These are phyloP conservation scores for Acleris cristana DNA, from an alignment of 2,888 invertebrate species.

Conservation along the genomic window DNA sequence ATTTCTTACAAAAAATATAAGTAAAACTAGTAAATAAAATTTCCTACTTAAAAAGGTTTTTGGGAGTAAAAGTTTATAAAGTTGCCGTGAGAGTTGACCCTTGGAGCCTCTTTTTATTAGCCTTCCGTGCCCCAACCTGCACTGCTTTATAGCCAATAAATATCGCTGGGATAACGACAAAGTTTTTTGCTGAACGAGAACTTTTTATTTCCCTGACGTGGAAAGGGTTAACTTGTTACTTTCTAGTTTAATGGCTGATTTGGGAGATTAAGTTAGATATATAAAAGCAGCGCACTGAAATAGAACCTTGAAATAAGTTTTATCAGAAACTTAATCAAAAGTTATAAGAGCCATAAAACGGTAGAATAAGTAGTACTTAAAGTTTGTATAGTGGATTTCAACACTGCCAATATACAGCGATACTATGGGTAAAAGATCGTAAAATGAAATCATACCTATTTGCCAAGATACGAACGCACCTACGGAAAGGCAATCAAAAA, in stretches of 20 bases:
- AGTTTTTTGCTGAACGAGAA: slow-evolving; percentile 59
- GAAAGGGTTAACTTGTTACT: slow-evolving; percentile 31
- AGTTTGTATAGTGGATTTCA: neutral
- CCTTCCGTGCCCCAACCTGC: slow-evolving; percentile 57
- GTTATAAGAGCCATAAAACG: neutral
- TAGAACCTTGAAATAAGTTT: neutral
- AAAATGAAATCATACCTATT: slow-evolving; percentile 44
- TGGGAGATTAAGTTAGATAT: slow-evolving; percentile 7
- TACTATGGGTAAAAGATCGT: slow-evolving; percentile 12
- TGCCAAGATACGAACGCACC: slow-evolving; percentile 44
- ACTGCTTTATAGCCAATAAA: slow-evolving; percentile 69
- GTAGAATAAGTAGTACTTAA: slow-evolving; percentile 1
- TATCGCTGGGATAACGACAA: slow-evolving; percentile 59
- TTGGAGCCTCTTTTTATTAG: slow-evolving; percentile 62
- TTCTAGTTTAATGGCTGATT: slow-evolving; percentile 28
- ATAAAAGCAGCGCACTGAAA: neutral
- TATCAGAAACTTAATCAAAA: neutral
- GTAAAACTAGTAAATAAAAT: slow-evolving; percentile 17
- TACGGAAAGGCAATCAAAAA: slow-evolving; percentile 67
- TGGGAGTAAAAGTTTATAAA: slow-evolving; percentile 57
- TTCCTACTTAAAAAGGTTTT: slow-evolving; percentile 39
- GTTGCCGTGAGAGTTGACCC: slow-evolving; percentile 57
- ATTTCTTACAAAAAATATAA: neutral
- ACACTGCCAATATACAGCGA: neutral
- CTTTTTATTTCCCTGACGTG: slow-evolving; percentile 45